Evolutionary conservation across 2,113 vertebrate species (phyloP).

Genomic region (Oxyruncus cristatus): DNA sequence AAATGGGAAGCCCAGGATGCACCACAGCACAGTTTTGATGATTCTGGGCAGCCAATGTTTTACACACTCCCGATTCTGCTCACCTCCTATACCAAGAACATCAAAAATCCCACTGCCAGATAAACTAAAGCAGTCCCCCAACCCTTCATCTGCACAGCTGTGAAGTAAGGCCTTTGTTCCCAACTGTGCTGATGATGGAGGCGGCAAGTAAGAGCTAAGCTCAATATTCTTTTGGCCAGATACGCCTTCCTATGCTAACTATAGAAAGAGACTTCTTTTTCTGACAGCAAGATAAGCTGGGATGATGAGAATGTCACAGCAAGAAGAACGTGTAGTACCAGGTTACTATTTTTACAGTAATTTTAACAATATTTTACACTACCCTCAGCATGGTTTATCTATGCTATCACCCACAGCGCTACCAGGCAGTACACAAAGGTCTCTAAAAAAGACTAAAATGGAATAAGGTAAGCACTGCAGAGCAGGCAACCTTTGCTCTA

Average conservation of each 20-base stretch:
- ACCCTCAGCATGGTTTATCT: background rate
- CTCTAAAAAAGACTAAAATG: background rate
- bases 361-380: conserved; percentile 28
- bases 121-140: background rate
- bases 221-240: background rate
- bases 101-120: background rate
- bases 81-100: background rate
- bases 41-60: background rate
- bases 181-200: background rate
- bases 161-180: background rate
- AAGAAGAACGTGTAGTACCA: background rate
- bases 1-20: background rate
- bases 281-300: conserved; percentile 10
- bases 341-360: background rate
- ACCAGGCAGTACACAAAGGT: background rate
- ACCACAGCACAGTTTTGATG: background rate
- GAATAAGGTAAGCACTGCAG: background rate
- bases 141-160: background rate
- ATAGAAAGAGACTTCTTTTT: background rate
- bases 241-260: background rate
- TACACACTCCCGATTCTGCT: background rate
- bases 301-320: background rate
- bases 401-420: background rate
- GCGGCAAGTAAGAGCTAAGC: background rate
- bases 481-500: background rate